These are phyloP conservation scores for Drosophila diplacantha DNA, from an alignment of 2,888 invertebrate species.

Conservation along the genomic window DNA sequence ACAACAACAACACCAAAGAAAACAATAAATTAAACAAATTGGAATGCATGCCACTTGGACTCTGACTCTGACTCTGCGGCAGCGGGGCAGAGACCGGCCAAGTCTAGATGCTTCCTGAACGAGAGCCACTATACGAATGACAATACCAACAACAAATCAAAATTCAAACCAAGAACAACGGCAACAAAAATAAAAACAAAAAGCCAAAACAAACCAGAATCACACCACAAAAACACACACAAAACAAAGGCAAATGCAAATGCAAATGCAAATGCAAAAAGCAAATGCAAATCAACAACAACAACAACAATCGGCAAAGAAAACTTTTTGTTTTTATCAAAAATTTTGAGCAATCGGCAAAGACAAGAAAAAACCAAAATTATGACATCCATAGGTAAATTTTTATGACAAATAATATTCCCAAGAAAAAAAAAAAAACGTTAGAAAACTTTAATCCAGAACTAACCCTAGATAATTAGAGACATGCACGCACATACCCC, in stretches of 20 bases:
- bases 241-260: conserved; percentile 8
- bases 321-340: conserved; percentile 38
- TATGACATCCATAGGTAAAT: conserved; percentile 78
- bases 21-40: neutral
- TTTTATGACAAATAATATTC: conserved; percentile 38
- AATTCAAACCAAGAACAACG: conserved; percentile 6
- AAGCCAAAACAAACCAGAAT: conserved; percentile 25
- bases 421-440: neutral
- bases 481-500: neutral
- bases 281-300: conserved; percentile 16
- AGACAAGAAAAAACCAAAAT: conserved; percentile 66
- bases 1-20: neutral
- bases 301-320: conserved; percentile 34
- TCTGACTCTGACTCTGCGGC: conserved; percentile 18
- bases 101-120: conserved; percentile 37
- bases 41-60: conserved; percentile 20
- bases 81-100: conserved; percentile 10
- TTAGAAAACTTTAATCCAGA: neutral
- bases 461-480: conserved; percentile 9
- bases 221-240: conserved; percentile 7
- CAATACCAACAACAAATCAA: conserved; percentile 16
- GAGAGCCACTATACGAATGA: conserved; percentile 15
- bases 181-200: conserved; percentile 34
- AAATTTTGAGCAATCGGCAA: conserved; percentile 63
- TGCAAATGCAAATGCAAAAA: conserved; percentile 17